A percentile compares a stretch with the other conserved stretches of the same genome.
phyloP scores from a whole-genome alignment of 2,888 invertebrate genomes.

The Chrysotoxum bicinctum region DNA sequence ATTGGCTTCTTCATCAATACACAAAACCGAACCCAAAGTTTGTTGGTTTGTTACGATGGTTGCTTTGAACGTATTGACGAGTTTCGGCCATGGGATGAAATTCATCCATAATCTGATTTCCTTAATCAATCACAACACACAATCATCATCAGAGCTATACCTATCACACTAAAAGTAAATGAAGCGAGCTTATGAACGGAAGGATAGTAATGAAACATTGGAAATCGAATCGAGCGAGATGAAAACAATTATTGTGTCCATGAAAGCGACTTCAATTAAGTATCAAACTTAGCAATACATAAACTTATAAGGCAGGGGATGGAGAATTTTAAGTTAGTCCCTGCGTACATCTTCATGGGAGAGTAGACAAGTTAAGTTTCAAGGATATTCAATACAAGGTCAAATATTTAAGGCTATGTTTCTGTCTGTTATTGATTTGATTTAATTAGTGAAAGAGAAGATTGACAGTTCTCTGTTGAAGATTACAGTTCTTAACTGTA shows the following conservation, averaged over 20 bases:
- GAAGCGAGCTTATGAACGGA: not conserved
- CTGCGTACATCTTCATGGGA: conserved; percentile 9
- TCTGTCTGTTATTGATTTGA: not conserved
- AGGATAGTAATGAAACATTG: not conserved
- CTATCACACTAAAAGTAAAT: not conserved
- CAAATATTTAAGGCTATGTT: not conserved
- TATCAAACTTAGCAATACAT: not conserved
- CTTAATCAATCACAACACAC: conserved; percentile 62
- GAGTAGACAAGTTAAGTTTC: not conserved
- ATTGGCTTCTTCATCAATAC: conserved; percentile 55
- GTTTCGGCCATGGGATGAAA: not conserved
- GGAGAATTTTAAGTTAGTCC: not conserved
- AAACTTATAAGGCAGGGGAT: not conserved
- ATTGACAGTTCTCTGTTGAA: too few species aligned
- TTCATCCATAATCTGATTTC: conserved; percentile 59
- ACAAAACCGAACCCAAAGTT: not conserved
- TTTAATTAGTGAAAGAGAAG: not conserved
- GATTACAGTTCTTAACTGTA: not conserved
- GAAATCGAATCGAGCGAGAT: not conserved
- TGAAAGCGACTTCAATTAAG: conserved; percentile 55
- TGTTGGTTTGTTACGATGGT: conserved; percentile 17
- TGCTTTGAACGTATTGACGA: not conserved
- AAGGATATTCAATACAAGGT: conserved; percentile 37
- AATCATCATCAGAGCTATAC: not conserved
- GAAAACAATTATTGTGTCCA: not conserved